Base-by-base conservation (phyloP, 2,797 vertebrate species). In the Schizothorax lantsangensis region DNA sequence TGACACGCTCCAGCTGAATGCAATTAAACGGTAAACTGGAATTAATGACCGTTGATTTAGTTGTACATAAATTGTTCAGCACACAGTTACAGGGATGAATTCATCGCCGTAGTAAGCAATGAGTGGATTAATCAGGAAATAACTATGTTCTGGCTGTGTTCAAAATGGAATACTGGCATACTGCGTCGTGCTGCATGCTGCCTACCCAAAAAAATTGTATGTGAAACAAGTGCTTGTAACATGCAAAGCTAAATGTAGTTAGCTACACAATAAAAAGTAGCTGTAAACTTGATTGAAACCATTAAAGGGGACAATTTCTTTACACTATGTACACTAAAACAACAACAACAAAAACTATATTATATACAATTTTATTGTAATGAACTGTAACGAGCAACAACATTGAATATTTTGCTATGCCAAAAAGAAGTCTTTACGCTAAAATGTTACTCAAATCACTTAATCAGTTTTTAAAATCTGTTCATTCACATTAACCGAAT, bases 11-110 rank as follows among this genome's bases (percentile, higher is more conserved):
- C 93, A 94, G 93, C 93, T 94, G 93, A 95, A 90, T 91, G 91
- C 92, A 95, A 95, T 95, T 94, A 95, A 95, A 94, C 92, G 86
- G 94, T 94, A 95, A 94, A 96, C 92, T 95, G 93, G 93, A 95
- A 95, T 95, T 95, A 94, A 94, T 95, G 94, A 93, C 89, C 90
- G 86, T 86, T 92, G 91, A 94, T 94, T 95, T 93, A 93, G 92
- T 92, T 93, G 92, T 94, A 91, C 92, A 91, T 93, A 92, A 94
- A 95, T 93, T 94, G 93, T 91, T 92, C 14, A 4, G 89, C 93
- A 92, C 92, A 90, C 75, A 92, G 93, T 93, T 95, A 93, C 92
- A 91, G 91, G 91, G 93, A 93, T 90, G 91, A 92, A 91, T 85
- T 36, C 90, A 86, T 95, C 92, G 94, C 92, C 89, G 92, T 93